Percentiles rank a stretch among this genome's conserved stretches.
phyloP scores from a whole-genome alignment of 2,797 vertebrate genomes.

The Scyliorhinus canicula region DNA sequence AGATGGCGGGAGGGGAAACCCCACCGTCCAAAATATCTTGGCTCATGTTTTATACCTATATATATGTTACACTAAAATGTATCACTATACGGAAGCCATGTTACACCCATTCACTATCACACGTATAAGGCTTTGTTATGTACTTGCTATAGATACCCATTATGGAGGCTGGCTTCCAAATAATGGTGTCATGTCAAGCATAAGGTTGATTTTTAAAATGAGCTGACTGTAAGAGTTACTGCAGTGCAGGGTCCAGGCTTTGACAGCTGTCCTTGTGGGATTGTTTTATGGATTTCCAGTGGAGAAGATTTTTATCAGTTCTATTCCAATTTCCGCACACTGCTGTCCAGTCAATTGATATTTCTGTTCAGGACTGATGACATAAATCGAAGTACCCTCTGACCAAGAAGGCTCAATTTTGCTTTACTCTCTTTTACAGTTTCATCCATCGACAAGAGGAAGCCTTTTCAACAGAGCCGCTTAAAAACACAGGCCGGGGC shows the following conservation, averaged over 20 bases:
- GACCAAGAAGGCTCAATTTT: neutral
- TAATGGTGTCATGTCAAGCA: neutral
- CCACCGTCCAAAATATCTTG: too few species aligned
- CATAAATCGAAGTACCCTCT: neutral
- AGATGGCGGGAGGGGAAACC: too few species aligned
- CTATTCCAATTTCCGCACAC: neutral
- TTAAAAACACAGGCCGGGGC: slow-evolving; percentile 90
- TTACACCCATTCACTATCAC: neutral
- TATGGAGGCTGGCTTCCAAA: neutral
- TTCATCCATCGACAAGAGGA: slow-evolving; percentile 96
- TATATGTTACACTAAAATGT: too few species aligned
- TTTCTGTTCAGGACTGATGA: neutral
- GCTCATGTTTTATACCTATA: too few species aligned
- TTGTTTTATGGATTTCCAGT: neutral
- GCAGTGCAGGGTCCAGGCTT: neutral
- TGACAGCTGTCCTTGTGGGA: neutral
- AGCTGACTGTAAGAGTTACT: neutral
- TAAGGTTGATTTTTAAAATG: neutral
- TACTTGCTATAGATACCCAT: neutral
- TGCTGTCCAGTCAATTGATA: neutral
- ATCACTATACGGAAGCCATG: neutral
- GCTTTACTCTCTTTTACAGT: slow-evolving; percentile 54
- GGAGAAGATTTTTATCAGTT: neutral
- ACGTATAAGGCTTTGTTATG: neutral
- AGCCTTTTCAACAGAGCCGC: slow-evolving; percentile 91